Percentiles rank a stretch among this genome's conserved stretches.
Conservation (phyloP, 2,113 vertebrate genomes). For the Entelurus aequoreus region DNA sequence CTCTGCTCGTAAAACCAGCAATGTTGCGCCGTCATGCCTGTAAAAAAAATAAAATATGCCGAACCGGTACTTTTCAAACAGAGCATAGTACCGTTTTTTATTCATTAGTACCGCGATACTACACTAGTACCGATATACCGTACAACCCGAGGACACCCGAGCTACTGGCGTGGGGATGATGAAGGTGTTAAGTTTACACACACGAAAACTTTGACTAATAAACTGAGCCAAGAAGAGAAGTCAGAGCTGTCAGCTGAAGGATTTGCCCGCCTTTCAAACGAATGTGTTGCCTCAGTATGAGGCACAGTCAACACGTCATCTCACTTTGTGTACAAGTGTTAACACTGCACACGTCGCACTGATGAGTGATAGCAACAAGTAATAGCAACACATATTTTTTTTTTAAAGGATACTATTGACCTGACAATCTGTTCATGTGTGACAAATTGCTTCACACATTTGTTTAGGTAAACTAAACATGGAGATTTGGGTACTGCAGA, state of each 20-base stretch:
- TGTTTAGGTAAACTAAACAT: neutral
- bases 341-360: neutral
- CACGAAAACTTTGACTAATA: constrained; percentile 55
- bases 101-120: too few species aligned
- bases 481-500: neutral
- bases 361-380: neutral
- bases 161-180: constrained; percentile 7
- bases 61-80: too few species aligned
- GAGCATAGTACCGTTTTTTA: too few species aligned
- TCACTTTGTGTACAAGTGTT: constrained; percentile 32
- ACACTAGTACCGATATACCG: too few species aligned
- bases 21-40: too few species aligned
- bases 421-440: too few species aligned
- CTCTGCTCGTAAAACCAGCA: too few species aligned
- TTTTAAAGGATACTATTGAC: too few species aligned
- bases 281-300: constrained; percentile 15
- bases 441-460: neutral
- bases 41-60: too few species aligned
- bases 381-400: neutral
- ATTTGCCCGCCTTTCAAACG: constrained; percentile 47
- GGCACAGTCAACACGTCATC: constrained; percentile 9
- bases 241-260: constrained; percentile 62
- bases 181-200: constrained; percentile 41
- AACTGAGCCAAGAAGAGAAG: constrained; percentile 35
- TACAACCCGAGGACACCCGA: too few species aligned